Evolutionary conservation across 2,113 vertebrate species (phyloP), one percentile per base, ranked within the genome.

Genomic region (Pampusana beccarii): DNA sequence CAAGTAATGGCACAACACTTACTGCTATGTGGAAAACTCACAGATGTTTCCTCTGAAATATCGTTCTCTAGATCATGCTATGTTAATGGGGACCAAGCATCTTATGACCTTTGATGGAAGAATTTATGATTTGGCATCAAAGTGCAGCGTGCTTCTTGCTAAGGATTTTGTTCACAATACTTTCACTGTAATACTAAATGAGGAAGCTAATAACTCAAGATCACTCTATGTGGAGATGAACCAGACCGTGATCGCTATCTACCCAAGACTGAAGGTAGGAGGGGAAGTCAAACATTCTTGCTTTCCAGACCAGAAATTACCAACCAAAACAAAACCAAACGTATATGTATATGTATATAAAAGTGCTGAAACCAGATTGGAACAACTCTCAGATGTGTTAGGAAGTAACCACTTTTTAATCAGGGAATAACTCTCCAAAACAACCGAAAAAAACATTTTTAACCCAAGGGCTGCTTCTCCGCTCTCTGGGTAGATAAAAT

Each of bases 101-200:
- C 38, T 98, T 28, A 97, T 98, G 92, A 98, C 99, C 3, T 99
- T 99, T 53, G 98, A 99, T 15, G 98, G 98, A 13, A 97, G 77
- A 73, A 93, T 98, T 46, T 98, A 98, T 40, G 97, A 98, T 88
- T 95, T 98, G 14, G 95, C 97, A 24, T 81, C 88, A 24, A 95
- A 70, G 23, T 98, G 99, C 51, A 95, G 97, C 5, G 95, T 98
- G 18, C 96, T 98, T 44, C 96, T 99, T 38, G 98, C 99, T 88
- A 98, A 97, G 46, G 98, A 98, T 64, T 93, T 98, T 82, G 67
- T 89, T 51, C 42, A 51, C 1, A 19, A 97, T 58, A 94, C 91
- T 1, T 99, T 99, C 92, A 98, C 94, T 1, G 73, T 98, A 74
- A 86, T 97, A 71, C 95, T 99, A 24, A 96, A 83, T 8, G 77